Base-by-base conservation (phyloP, 2,888 invertebrate species). In the Sclerodermus sp. region DNA sequence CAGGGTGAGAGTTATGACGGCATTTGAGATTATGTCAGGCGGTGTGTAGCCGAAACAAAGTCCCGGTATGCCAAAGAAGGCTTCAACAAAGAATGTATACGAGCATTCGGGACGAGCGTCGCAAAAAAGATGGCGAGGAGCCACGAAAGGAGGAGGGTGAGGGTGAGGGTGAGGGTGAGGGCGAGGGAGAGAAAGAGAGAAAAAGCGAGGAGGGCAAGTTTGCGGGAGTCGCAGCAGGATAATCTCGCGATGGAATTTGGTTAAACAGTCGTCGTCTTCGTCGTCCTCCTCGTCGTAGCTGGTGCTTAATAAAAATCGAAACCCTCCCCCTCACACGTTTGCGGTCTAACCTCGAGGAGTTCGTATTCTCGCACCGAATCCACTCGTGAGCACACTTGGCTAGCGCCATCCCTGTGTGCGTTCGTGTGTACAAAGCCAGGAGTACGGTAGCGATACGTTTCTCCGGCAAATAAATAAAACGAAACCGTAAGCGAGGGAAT, bases 401-500 rank as follows among this genome's bases (percentile, higher is more conserved):
- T 8, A n/a, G 23, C 23, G 17, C 42, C 15, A 44, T 40, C 23
- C 13, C 42, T 38, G 17, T 36, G 30, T 31, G 12, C 17, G 43
- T 48, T 29, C 14, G 42, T 23, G 44, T 17, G 44, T 36, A 44
- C 18, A 46, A 15, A 34, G 49, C 32, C 62, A 71, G 13, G 34
- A 68, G 71, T 69, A 74, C 74, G 71, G 74, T 74, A 74, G 74
- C 74, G 74, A 74, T 74, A 74, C 74, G 74, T 74, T 74, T 74
- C 73, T 73, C 70, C 70, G 73, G 66, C 71, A 74, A 74, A 76
- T 76, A 76, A 76, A 74, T 73, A 76, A 74, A 76, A 76, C 71
- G 72, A 75, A 72, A 76, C 72, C 67, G 73, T 73, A 76, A 74
- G 74, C 74, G 70, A 73, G 75, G 74, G 74, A 76, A 76, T 76